These are phyloP conservation scores for Callinectes sapidus DNA, from an alignment of 2,888 invertebrate species.

Conservation along the genomic window DNA sequence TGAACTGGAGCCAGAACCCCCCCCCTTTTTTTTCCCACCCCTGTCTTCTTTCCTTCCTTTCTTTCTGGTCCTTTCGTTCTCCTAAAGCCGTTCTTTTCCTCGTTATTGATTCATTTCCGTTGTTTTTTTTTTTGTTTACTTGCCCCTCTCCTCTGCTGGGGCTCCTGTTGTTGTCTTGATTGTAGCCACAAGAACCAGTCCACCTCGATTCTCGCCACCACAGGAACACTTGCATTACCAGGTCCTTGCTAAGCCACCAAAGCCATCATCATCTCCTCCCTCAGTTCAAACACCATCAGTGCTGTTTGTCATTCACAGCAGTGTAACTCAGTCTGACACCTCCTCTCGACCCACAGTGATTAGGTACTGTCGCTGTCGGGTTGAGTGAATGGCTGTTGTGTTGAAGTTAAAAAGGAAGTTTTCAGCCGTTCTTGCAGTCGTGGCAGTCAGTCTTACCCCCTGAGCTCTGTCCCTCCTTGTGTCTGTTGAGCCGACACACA, in stretches of 20 bases:
- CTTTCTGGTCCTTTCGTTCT: not conserved
- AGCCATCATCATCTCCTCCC: no score
- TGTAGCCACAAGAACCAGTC: not conserved
- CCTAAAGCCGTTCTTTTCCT: not conserved
- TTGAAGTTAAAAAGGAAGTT: not conserved
- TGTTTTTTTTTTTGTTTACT: constrained; percentile 15
- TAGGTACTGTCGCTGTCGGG: not conserved
- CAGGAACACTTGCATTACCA: not conserved
- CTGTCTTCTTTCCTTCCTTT: not conserved
- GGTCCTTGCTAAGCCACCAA: not conserved
- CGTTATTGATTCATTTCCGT: not conserved
- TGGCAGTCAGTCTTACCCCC: not conserved
- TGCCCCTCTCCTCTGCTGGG: not conserved
- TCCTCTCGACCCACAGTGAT: not conserved
- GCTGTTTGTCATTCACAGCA: not conserved
- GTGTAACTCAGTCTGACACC: not conserved
- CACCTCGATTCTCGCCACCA: constrained; percentile 6
- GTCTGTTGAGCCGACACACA: not conserved
- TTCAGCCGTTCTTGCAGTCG: not conserved
- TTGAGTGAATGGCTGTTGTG: not conserved
- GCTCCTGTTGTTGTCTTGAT: not conserved
- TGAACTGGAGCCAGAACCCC: not conserved
- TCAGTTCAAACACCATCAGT: not conserved
- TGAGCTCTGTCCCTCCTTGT: not conserved
- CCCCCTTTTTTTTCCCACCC: not conserved